Conservation (phyloP, 37 sponge, comb jelly and placozoan species). For the Petrosia ficiformis region DNA sequence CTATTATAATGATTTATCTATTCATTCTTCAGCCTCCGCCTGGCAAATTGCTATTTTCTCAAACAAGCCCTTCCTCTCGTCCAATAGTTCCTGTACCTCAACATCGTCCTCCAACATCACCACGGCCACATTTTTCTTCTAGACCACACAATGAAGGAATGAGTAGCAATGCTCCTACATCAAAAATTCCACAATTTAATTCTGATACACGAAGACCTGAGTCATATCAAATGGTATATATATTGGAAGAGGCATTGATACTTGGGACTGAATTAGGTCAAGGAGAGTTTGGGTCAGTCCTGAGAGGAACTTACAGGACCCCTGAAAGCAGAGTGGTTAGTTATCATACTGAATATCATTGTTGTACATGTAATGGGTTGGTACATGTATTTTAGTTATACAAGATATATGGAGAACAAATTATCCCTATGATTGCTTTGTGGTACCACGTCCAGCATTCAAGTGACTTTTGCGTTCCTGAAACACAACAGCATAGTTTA, state of each 20-base stretch:
- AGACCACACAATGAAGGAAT: background rate
- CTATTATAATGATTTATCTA: too few species aligned
- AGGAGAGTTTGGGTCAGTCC: conserved; percentile 91
- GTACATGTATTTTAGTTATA: too few species aligned
- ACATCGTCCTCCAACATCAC: background rate
- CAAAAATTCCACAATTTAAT: background rate
- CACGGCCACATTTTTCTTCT: background rate
- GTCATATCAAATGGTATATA: conserved; percentile 35
- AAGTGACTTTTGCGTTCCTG: too few species aligned
- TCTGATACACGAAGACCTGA: conserved; percentile 16
- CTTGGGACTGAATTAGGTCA: conserved; percentile 72
- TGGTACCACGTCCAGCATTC: too few species aligned
- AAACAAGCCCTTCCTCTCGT: conserved; percentile 7
- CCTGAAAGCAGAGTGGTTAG: conserved; percentile 42
- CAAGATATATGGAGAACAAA: too few species aligned
- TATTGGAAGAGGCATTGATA: conserved; percentile 23
- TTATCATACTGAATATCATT: background rate
- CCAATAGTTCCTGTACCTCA: conserved; percentile 4
- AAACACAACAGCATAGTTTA: too few species aligned
- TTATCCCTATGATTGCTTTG: too few species aligned
- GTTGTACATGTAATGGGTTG: too few species aligned
- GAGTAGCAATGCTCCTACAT: background rate
- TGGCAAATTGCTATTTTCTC: conserved; percentile 37
- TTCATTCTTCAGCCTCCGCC: conserved; percentile 37
- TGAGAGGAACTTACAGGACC: conserved; percentile 58